Base-by-base conservation (phyloP, 2,113 vertebrate genomes). In the Chaetura pelagica region DNA sequence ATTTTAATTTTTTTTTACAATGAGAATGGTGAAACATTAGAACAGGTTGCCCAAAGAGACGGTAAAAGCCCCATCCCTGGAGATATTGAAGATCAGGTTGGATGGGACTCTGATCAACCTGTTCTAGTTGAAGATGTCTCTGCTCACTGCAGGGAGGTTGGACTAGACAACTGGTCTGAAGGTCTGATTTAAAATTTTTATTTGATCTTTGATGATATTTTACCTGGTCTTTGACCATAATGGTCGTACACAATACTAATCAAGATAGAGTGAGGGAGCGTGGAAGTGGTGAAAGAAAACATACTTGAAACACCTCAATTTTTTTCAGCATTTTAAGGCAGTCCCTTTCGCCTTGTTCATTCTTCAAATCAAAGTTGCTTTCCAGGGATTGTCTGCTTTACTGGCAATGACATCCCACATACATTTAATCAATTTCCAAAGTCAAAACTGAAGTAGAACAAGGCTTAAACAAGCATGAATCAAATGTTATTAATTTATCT, bases 371-470 rank as follows among this genome's bases (percentile, higher is more conserved):
- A 67, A 76, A 67, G 10, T 26, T 83, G 9, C 11, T 88, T 92
- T 90, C 68, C 52, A 93, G 32, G 38, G 91, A 57, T 80, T 94
- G 29, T 74, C 75, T 86, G 20, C 3, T 80, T 95, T 87, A 40
- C 38, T 24, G 27, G 40, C 48, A 86, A 26, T 42, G 38, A 61
- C 34, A 81, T 75, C 38, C 16, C 57, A 86, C 48, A 38, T 40
- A 77, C 4, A 59, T 90, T 84, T 77, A 74, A 94, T 71, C 82
- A 86, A 22, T 23, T 86, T 88, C 64, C 79, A 95, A 88, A 68
- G 87, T 94, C 68, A 90, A 86, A 96, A 78, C 6, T 61, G 51
- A 93, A 89, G 32, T 17, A 91, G 72, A 93, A 67, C 10, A 66
- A 92, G 71, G 73, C n/a, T 93, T 90, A 72, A 75, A 81, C 11